Conservation (phyloP, 2,888 invertebrate species). For the Mactromeris polynyma region DNA sequence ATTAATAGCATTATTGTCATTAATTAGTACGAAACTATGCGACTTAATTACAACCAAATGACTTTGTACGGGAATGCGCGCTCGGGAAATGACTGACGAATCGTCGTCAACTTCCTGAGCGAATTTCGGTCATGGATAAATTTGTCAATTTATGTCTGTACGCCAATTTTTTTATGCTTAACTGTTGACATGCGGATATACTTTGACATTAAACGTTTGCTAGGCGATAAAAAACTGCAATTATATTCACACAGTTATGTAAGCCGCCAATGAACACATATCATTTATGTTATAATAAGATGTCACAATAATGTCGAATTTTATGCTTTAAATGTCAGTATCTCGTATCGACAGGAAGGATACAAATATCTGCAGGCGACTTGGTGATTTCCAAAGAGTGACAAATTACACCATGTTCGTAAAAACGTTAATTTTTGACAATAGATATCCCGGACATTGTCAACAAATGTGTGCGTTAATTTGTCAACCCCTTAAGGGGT, state of each 20-base stretch:
- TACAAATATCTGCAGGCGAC: background rate
- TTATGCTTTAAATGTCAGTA: background rate
- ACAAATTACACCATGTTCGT: background rate
- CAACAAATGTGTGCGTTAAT: background rate
- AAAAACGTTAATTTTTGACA: conserved; percentile 4
- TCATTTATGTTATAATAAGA: background rate
- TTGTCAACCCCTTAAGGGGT: background rate
- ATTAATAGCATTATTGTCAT: background rate
- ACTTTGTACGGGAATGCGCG: too few species aligned
- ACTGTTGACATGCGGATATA: background rate
- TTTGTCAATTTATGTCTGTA: too few species aligned
- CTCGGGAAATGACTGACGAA: background rate
- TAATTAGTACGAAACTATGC: too few species aligned
- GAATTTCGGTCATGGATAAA: background rate
- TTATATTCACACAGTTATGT: background rate
- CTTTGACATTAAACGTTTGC: background rate
- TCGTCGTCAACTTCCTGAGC: background rate
- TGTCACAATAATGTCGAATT: background rate
- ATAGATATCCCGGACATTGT: background rate
- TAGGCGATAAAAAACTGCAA: background rate
- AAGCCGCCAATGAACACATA: background rate
- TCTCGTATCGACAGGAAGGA: background rate
- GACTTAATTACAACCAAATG: too few species aligned
- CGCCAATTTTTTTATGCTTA: too few species aligned
- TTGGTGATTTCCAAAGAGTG: background rate